Evolutionary conservation across 2,797 vertebrate species (phyloP).

Genomic region (Trachurus trachurus): DNA sequence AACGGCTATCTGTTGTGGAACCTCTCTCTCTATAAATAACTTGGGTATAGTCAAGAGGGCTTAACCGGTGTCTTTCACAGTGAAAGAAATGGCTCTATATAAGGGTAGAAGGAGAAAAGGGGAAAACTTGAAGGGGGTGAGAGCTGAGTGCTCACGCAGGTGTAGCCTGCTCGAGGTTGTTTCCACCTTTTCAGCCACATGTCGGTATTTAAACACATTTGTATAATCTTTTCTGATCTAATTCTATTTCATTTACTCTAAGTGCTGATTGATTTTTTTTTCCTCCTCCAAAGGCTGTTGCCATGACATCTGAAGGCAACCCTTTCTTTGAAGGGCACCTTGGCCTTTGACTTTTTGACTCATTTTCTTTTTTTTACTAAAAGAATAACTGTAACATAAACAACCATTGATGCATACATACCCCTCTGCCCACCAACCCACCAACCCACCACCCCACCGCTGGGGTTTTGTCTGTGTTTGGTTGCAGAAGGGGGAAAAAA

Average conservation of each 20-base stretch:
- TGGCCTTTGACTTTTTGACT: slow-evolving; percentile 72
- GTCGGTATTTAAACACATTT: slow-evolving; percentile 27
- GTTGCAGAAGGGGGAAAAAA: slow-evolving; percentile 23
- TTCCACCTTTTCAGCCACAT: slow-evolving; percentile 59
- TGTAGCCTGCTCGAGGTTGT: slow-evolving; percentile 60
- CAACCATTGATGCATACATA: too few species aligned
- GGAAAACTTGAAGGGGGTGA: slow-evolving; percentile 50
- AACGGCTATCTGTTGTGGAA: slow-evolving; percentile 71
- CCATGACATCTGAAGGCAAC: slow-evolving; percentile 63
- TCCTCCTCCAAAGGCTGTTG: slow-evolving; percentile 49
- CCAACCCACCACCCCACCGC: background rate
- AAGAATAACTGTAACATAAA: slow-evolving; percentile 9
- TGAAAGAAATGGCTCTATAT: slow-evolving; percentile 80
- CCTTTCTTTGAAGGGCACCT: slow-evolving; percentile 61
- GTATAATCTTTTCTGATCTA: slow-evolving; percentile 63
- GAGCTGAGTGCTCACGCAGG: slow-evolving; percentile 52
- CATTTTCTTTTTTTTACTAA: slow-evolving; percentile 41
- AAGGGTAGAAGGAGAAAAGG: slow-evolving; percentile 65
- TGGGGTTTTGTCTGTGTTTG: slow-evolving; percentile 20
- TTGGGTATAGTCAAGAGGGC: slow-evolving; percentile 62
- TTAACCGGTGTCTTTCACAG: slow-evolving; percentile 70
- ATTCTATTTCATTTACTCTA: slow-evolving; percentile 67
- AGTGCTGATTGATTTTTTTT: slow-evolving; percentile 71
- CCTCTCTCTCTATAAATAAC: slow-evolving; percentile 80
- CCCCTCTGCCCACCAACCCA: background rate